Base-by-base conservation (phyloP, 35 echinoderm and acorn worm species). In the Nesometra sesokonis region DNA sequence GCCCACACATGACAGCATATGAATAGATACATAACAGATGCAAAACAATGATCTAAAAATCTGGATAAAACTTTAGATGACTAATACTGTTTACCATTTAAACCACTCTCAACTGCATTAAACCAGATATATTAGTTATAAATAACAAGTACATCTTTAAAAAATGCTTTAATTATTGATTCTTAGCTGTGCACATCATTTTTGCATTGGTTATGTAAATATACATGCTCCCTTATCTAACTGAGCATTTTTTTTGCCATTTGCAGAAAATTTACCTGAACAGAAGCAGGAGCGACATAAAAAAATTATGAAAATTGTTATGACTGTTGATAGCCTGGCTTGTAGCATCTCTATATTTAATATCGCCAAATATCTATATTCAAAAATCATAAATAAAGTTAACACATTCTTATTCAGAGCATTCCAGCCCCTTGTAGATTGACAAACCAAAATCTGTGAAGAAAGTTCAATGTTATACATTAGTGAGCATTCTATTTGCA, bases 261-360 rank as follows among this genome's bases (percentile, higher is more conserved):
- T 67, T 19, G 7, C 7, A 2, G 23, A 32, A 80, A 38, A 0
- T 27, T 47, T 91, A 91, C 90, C 90, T 91, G 85, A 91, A 91
- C 34, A 91, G 35, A 4, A 91, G 85, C 19, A 91, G 80, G 33
- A 86, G 43, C 46, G 90, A 77, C 84, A 35, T 67, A 78, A 86
- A 40, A 85, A 91, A 91, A 36, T 87, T 86, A 35, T 85, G 85
- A 78, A 91, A 91, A 85, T 91, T 91, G 46, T 87, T 91, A 57
- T 91, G 84, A 1, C 30, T 19, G 35, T 80, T 91, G 40, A 91
- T 67, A 67, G 52, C n/a, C n/a, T n/a, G 23, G 23, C 52, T 67
- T 67, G 52, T 13, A 67, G 23, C 21, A 27, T 67, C 52, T 2
- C 7, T 17, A 67, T 67, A 67, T 67, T 67, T 67, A 67, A 67